A percentile compares a stretch with the other conserved stretches of the same genome.
phyloP scores from a whole-genome alignment of 2,888 invertebrate genomes.

The Zaprionus bogoriensis region DNA sequence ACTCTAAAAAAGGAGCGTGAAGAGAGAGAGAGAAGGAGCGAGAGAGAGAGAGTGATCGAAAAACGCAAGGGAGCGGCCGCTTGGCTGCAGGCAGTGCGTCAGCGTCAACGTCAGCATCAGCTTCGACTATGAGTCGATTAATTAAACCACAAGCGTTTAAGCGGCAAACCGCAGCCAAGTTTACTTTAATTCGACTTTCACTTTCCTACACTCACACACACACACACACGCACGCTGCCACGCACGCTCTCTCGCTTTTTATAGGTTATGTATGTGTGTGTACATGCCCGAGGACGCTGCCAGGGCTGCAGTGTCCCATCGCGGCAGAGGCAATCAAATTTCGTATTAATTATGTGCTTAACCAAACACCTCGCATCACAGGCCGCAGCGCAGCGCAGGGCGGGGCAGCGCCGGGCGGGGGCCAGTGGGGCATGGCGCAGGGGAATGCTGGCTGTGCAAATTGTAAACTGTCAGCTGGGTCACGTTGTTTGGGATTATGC shows the following conservation, averaged over 20 bases:
- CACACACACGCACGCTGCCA: constrained; percentile 1
- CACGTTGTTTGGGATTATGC: constrained; percentile 55
- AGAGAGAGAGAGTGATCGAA: not conserved
- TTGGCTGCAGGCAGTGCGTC: not conserved
- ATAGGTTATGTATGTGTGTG: constrained; percentile 2
- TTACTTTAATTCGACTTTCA: constrained; percentile 71
- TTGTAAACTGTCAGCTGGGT: constrained; percentile 63
- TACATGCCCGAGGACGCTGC: not conserved
- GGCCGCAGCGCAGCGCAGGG: not conserved
- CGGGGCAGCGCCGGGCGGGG: not conserved
- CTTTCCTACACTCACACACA: constrained; percentile 27
- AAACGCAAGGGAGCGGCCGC: not conserved
- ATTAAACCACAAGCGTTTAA: constrained; percentile 74
- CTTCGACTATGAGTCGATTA: constrained; percentile 63
- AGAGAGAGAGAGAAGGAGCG: not conserved
- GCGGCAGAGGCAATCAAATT: constrained; percentile 74
- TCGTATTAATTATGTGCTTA: constrained; percentile 76
- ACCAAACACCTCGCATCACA: constrained; percentile 63
- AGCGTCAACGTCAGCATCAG: not conserved
- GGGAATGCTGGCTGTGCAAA: constrained; percentile 35
- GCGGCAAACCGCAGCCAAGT: constrained; percentile 63
- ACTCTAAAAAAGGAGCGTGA: not conserved
- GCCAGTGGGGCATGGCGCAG: not conserved
- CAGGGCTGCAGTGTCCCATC: constrained; percentile 40
- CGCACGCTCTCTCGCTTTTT: constrained; percentile 8